Evolutionary conservation across 2,113 vertebrate genomes (phyloP).

Genomic region (Menura novaehollandiae): DNA sequence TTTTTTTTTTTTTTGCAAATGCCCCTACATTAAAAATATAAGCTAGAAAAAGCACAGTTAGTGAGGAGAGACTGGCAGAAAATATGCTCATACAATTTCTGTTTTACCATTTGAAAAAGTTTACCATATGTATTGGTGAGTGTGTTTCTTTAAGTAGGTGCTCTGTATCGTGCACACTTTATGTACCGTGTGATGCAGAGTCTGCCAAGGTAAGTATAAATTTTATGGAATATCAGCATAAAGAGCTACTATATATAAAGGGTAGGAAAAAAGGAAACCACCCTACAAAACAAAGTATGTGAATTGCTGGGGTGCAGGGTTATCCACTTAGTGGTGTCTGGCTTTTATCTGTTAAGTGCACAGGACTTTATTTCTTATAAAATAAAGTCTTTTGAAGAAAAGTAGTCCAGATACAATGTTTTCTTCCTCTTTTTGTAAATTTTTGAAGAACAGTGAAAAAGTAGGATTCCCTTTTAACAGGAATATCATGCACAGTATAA

Average conservation of each 20-base stretch:
- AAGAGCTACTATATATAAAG: slow-evolving; percentile 35
- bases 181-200: slow-evolving; percentile 80
- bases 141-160: slow-evolving; percentile 84
- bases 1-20: background rate
- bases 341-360: background rate
- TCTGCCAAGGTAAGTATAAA: slow-evolving; percentile 78
- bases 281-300: background rate
- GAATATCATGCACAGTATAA: background rate
- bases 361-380: background rate
- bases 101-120: slow-evolving; percentile 70
- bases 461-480: background rate
- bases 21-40: background rate
- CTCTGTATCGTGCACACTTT: slow-evolving; percentile 78
- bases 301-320: background rate
- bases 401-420: background rate
- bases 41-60: background rate
- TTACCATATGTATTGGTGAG: slow-evolving; percentile 77
- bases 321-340: background rate
- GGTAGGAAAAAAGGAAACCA: background rate
- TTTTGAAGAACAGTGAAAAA: background rate
- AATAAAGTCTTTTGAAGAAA: background rate
- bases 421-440: background rate
- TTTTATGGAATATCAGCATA: slow-evolving; percentile 74
- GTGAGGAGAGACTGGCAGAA: slow-evolving; percentile 20
- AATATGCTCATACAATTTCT: background rate